These are phyloP conservation scores for Itoplectis maculator DNA, from an alignment of 2,888 invertebrate species.

Conservation along the genomic window DNA sequence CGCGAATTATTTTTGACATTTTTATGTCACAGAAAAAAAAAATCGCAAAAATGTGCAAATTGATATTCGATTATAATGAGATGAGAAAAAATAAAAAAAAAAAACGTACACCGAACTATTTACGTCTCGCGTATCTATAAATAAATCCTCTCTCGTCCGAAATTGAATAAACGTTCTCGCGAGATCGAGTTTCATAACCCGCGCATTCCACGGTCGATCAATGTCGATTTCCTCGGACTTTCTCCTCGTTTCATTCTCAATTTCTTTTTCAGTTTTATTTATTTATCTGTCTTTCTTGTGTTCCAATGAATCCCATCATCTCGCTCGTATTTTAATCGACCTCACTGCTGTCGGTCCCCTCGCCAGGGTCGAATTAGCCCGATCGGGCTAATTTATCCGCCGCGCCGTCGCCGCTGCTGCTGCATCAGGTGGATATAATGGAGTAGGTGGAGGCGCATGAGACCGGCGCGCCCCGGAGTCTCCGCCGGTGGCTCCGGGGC, in stretches of 20 bases:
- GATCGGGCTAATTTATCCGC: slow-evolving; percentile 68
- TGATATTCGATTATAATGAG: too few relatives aligned
- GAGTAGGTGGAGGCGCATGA: slow-evolving; percentile 63
- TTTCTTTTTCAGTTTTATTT: neutral
- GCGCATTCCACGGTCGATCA: slow-evolving; percentile 23
- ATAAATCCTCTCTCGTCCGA: slow-evolving; percentile 3
- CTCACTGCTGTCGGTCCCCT: slow-evolving; percentile 18
- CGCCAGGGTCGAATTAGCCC: neutral
- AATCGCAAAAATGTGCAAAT: neutral
- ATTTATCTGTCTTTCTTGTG: slow-evolving; percentile 2
- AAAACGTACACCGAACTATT: neutral
- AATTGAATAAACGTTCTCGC: slow-evolving; percentile 38
- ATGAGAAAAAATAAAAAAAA: too few relatives aligned
- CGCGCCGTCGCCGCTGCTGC: slow-evolving; percentile 59
- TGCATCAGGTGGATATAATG: slow-evolving; percentile 69
- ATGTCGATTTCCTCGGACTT: slow-evolving; percentile 52
- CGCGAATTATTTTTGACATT: too few relatives aligned
- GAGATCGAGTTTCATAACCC: slow-evolving; percentile 52
- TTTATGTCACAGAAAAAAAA: neutral
- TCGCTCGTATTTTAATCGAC: slow-evolving; percentile 59
- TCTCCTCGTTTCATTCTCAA: slow-evolving; percentile 42
- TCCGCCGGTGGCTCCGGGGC: slow-evolving; percentile 32
- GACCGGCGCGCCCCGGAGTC: slow-evolving; percentile 56
- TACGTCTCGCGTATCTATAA: neutral
- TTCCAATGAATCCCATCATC: slow-evolving; percentile 31